Conservation (phyloP, 2,797 vertebrate genomes). For the Aplochiton taeniatus region DNA sequence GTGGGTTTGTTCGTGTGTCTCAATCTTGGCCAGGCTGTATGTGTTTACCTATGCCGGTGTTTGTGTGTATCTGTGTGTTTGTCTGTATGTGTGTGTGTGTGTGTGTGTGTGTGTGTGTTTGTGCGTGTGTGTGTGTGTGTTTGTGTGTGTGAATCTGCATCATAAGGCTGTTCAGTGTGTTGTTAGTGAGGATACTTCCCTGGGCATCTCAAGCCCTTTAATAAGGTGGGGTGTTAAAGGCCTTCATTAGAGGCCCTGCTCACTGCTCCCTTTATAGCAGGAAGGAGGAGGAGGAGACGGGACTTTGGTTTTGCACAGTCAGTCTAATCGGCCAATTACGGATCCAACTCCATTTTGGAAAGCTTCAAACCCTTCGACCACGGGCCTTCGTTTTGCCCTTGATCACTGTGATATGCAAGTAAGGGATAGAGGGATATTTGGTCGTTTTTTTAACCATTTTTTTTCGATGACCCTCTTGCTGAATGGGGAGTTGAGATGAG, state of each 20-base stretch:
- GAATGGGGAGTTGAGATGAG: too few species aligned
- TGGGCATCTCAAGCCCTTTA: not conserved
- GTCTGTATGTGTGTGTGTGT: slow-evolving; percentile 1
- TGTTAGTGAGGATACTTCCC: slow-evolving; percentile 6
- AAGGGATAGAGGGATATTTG: too few species aligned
- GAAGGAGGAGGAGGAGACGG: not conserved
- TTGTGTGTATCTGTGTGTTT: not conserved
- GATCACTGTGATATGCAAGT: slow-evolving; percentile 13
- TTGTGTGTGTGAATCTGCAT: not conserved
- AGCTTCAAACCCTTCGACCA: not conserved
- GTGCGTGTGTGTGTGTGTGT: not conserved
- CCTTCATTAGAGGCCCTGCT: not conserved
- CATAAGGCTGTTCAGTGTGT: not conserved
- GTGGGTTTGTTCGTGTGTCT: slow-evolving; percentile 2
- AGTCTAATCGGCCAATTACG: not conserved
- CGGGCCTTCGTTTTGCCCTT: not conserved
- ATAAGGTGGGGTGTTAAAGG: too few species aligned
- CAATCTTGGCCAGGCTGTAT: not conserved
- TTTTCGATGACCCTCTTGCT: too few species aligned
- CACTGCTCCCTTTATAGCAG: not conserved
- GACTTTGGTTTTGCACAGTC: not conserved
- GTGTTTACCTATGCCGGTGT: not conserved
- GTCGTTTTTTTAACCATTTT: too few species aligned
- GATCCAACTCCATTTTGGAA: not conserved
- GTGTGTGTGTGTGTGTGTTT: not conserved